Conservation (phyloP, 2,113 vertebrate genomes). For the Cebus imitator region DNA sequence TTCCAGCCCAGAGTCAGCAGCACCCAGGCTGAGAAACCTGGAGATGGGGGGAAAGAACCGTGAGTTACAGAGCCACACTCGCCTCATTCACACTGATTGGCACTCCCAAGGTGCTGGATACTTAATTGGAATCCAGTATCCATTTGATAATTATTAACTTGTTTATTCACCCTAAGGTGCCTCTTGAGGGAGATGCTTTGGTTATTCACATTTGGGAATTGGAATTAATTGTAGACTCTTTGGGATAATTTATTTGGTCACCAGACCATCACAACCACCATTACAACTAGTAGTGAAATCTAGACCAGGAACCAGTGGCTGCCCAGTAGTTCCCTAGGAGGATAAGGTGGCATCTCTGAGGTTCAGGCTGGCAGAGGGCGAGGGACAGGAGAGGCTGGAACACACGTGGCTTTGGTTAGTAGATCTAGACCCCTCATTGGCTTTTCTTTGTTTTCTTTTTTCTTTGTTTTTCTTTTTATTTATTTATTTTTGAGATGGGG, state of each 20-base stretch:
- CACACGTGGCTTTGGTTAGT: neutral
- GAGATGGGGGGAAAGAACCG: neutral
- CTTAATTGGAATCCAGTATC: neutral
- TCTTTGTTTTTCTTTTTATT: neutral
- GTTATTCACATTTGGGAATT: neutral
- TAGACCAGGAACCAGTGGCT: neutral
- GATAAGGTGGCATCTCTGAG: neutral
- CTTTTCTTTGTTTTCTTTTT: constrained; percentile 13
- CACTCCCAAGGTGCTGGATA: neutral
- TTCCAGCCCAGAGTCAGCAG: neutral
- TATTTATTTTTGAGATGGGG: too few species aligned
- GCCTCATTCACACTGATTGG: too few species aligned
- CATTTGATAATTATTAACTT: neutral
- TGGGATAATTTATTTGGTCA: neutral
- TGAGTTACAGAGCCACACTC: neutral
- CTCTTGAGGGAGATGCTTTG: neutral
- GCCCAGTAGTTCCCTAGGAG: neutral
- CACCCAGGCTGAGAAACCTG: neutral
- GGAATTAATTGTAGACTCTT: neutral
- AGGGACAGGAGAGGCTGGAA: neutral
- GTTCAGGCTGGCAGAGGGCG: neutral
- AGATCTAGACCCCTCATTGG: neutral
- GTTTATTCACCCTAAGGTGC: neutral
- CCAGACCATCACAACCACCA: neutral
- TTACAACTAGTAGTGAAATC: neutral